These are phyloP conservation scores for Phylloscopus trochilus DNA, from an alignment of 2,113 vertebrate genomes.

Conservation along the genomic window DNA sequence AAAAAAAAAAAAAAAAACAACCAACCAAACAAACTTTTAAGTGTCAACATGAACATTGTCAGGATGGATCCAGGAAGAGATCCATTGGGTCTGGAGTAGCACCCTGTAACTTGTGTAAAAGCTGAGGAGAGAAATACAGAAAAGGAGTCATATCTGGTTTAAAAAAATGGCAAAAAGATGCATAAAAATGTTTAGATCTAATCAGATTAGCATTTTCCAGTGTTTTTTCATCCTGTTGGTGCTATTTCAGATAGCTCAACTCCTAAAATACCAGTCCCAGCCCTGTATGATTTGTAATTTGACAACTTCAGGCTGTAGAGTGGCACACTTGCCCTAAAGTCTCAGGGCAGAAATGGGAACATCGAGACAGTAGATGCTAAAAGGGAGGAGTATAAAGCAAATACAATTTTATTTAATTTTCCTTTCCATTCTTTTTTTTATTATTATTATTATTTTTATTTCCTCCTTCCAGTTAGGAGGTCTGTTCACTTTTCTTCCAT, in stretches of 20 bases:
- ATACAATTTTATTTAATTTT: not conserved
- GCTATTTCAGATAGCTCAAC: not conserved
- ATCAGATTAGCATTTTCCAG: not conserved
- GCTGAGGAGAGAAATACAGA: not conserved
- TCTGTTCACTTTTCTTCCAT: not conserved
- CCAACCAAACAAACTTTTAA: not conserved
- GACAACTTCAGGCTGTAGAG: fast-evolving
- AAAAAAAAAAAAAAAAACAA: no score
- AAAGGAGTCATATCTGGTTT: not conserved
- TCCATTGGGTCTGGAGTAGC: not conserved
- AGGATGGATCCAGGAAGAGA: not conserved
- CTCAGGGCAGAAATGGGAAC: not conserved
- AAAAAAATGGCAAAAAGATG: not conserved
- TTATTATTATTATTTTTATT: not conserved
- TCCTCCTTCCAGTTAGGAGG: not conserved
- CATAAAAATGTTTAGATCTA: not conserved
- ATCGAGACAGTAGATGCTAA: not conserved
- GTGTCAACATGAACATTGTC: not conserved
- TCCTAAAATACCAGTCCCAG: not conserved
- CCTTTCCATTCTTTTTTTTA: no score
- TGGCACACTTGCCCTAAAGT: not conserved
- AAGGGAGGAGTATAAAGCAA: not conserved
- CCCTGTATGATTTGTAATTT: not conserved
- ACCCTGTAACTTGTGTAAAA: not conserved
- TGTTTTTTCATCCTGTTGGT: not conserved